A percentile compares a stretch with the other conserved stretches of the same genome.
Conservation (phyloP, 1,140 invertebrate species). For the Papilio dardanus region DNA sequence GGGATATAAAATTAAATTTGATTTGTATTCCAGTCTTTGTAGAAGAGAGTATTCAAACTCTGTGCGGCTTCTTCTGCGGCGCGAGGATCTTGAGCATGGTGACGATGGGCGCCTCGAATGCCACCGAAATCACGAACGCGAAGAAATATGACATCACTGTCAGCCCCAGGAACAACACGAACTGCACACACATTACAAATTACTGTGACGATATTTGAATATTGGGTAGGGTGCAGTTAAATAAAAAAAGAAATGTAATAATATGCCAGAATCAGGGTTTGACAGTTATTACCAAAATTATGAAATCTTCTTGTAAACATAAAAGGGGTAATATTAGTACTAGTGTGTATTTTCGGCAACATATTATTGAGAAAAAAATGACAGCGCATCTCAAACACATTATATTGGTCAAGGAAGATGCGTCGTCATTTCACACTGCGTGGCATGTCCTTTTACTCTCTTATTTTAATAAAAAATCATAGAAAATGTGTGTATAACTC, state of each 20-base stretch:
- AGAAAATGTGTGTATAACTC: constrained; percentile 60
- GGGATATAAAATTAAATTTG: neutral
- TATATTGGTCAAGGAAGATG: no score
- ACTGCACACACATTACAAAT: constrained; percentile 70
- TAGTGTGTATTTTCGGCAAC: no score
- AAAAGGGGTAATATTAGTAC: no score
- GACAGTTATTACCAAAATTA: no score
- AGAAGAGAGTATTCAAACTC: constrained; percentile 51
- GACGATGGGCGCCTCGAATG: constrained; percentile 92
- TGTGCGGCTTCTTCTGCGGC: constrained; percentile 78
- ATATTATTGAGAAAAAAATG: no score
- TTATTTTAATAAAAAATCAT: neutral
- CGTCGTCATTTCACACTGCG: no score
- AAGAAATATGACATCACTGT: constrained; percentile 89
- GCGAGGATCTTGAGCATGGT: constrained; percentile 92
- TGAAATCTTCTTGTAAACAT: no score
- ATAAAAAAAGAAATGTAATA: no score
- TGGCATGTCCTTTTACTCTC: no score
- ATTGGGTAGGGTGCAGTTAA: no score
- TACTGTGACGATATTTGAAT: neutral
- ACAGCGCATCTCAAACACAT: no score
- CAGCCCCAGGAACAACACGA: constrained; percentile 90
- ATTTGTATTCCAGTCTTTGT: constrained; percentile 26
- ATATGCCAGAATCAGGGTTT: no score
- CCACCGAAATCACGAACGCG: constrained; percentile 90